phyloP scores from a whole-genome alignment of 2,888 invertebrate species.

The Drosophila maculinotata region DNA sequence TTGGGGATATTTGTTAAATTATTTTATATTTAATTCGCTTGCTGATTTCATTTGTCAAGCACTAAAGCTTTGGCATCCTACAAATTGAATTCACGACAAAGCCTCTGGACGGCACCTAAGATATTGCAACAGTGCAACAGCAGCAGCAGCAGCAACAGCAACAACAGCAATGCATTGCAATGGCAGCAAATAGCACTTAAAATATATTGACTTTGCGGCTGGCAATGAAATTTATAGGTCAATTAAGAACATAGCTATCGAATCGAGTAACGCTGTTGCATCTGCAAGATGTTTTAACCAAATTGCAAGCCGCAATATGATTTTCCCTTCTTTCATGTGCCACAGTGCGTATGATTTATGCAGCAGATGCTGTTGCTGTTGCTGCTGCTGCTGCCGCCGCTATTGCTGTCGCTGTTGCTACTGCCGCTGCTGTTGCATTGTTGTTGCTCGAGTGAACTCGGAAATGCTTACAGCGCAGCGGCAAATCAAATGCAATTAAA shows the following conservation, averaged over 20 bases:
- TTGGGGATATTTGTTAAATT: constrained; percentile 12
- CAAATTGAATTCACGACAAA: constrained; percentile 73
- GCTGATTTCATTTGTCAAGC: constrained; percentile 37
- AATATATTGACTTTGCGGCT: constrained; percentile 9
- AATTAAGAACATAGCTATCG: constrained; percentile 15
- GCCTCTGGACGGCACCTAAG: constrained; percentile 84
- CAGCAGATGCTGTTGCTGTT: constrained; percentile 27
- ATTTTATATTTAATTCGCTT: constrained; percentile 19
- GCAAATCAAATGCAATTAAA: constrained; percentile 75
- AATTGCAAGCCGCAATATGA: constrained; percentile 7
- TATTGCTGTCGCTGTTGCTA: constrained; percentile 11
- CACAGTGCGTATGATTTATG: constrained; percentile 71
- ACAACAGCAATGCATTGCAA: too few relatives aligned
- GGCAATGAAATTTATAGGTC: constrained; percentile 16
- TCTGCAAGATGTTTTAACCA: constrained; percentile 7
- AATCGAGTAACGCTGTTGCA: constrained; percentile 5
- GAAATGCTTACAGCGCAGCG: constrained; percentile 39
- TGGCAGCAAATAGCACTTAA: constrained; percentile 3
- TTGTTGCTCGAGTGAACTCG: constrained; percentile 37
- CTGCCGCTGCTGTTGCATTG: constrained; percentile 20
- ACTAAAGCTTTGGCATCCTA: constrained; percentile 57
- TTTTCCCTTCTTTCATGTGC: constrained; percentile 23
- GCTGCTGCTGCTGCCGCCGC: constrained; percentile 8
- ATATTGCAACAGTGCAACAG: constrained; percentile 56
- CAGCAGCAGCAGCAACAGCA: constrained; percentile 16